These are phyloP conservation scores for Babyrousa celebensis DNA, from an alignment of 2,797 vertebrate genomes.

Conservation along the genomic window DNA sequence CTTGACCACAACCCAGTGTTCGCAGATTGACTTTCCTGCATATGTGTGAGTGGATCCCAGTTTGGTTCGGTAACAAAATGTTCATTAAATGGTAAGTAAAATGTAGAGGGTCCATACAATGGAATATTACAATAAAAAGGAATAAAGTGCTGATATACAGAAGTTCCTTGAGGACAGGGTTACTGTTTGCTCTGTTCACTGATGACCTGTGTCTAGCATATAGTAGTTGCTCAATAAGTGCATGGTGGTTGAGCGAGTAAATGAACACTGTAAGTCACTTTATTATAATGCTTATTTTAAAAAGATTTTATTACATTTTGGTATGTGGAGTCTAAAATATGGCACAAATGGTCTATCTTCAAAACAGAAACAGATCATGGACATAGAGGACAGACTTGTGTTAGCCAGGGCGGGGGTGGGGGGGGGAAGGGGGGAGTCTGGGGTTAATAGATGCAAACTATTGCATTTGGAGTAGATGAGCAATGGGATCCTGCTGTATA, in stretches of 20 bases:
- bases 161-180: not conserved
- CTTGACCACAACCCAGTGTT: not conserved
- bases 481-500: too few species aligned
- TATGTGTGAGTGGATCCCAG: not conserved
- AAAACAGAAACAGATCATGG: too few species aligned
- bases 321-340: too few species aligned
- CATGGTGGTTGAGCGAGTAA: not conserved
- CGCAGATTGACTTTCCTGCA: not conserved
- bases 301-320: conserved; percentile 71
- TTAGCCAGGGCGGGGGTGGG: too few species aligned
- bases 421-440: too few species aligned
- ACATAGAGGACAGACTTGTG: too few species aligned
- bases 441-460: too few species aligned
- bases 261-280: not conserved
- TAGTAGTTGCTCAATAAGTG: not conserved
- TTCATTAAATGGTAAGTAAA: not conserved
- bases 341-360: too few species aligned
- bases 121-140: not conserved
- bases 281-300: conserved; percentile 32
- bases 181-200: not conserved
- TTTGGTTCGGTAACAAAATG: not conserved
- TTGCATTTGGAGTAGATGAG: too few species aligned
- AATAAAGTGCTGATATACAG: not conserved
- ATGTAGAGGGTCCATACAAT: not conserved
- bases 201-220: not conserved